These are phyloP conservation scores for Ctenosaura bakeri DNA, from an alignment of 2,797 vertebrate species.

Conservation along the genomic window DNA sequence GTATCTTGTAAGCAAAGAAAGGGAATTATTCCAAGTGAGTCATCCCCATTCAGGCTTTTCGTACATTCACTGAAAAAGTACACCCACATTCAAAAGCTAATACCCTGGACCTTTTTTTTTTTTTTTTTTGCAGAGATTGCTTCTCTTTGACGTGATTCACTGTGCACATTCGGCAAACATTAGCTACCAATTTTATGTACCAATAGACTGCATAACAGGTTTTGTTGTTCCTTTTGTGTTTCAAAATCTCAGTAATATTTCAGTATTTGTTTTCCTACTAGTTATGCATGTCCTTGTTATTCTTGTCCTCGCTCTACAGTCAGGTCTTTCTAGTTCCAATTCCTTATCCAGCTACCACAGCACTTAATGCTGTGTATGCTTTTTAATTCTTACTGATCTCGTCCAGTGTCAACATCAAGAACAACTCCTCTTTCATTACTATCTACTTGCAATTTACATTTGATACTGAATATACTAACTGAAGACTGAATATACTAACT, in stretches of 20 bases:
- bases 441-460: not conserved
- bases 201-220: not conserved
- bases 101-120: not conserved
- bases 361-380: not conserved
- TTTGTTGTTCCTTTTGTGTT: not conserved
- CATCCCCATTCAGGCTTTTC: not conserved
- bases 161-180: not conserved
- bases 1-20: not conserved
- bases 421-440: not conserved
- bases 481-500: no score
- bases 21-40: conserved; percentile 4
- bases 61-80: not conserved
- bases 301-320: not conserved
- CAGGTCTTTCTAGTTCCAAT: not conserved
- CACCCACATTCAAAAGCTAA: not conserved
- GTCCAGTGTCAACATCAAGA: not conserved
- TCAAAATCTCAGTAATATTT: not conserved
- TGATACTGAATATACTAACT: not conserved
- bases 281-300: not conserved
- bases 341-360: not conserved
- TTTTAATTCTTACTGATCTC: conserved; percentile 8
- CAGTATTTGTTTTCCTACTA: not conserved
- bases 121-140: not conserved
- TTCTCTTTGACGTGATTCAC: conserved; percentile 14
- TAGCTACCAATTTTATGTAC: not conserved